These are phyloP conservation scores for Notolabrus celidotus DNA, from an alignment of 2,797 vertebrate genomes.

Conservation along the genomic window DNA sequence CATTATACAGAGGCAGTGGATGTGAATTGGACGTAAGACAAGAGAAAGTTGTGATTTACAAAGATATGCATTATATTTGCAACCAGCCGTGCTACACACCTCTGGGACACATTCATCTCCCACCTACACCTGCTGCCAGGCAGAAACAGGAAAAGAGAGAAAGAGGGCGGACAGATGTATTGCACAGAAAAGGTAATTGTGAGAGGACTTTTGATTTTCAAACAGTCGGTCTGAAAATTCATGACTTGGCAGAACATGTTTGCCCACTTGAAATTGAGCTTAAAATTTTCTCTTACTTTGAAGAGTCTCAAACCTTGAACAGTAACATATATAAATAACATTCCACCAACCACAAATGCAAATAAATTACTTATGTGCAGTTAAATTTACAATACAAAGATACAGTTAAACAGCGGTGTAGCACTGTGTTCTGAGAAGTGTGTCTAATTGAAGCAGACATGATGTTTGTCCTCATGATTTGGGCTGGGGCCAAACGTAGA, in stretches of 20 bases:
- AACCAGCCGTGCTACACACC: constrained; percentile 57
- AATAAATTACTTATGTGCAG: background rate
- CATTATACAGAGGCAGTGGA: constrained; percentile 57
- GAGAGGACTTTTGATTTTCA: constrained; percentile 41
- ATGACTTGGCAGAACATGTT: constrained; percentile 40
- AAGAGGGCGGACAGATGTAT: constrained; percentile 17
- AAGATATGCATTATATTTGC: constrained; percentile 69
- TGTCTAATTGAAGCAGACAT: constrained; percentile 83
- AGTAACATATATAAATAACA: constrained; percentile 11
- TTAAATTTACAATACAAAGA: constrained; percentile 19
- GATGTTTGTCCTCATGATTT: constrained; percentile 84
- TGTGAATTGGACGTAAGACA: constrained; percentile 61
- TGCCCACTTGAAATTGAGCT: constrained; percentile 23
- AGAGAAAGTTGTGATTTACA: constrained; percentile 67
- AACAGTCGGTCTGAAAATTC: constrained; percentile 39
- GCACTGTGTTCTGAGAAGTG: constrained; percentile 55
- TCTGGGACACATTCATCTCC: constrained; percentile 62
- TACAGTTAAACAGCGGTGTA: background rate
- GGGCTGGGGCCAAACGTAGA: constrained; percentile 78
- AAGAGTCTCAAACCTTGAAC: constrained; percentile 16
- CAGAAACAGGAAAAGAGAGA: constrained; percentile 53
- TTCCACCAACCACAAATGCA: background rate
- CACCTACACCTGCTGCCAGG: constrained; percentile 63
- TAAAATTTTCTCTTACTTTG: constrained; percentile 14
- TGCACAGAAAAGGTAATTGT: constrained; percentile 25